phyloP scores from a whole-genome alignment of 2,888 invertebrate species.

The Mimachlamys varia region DNA sequence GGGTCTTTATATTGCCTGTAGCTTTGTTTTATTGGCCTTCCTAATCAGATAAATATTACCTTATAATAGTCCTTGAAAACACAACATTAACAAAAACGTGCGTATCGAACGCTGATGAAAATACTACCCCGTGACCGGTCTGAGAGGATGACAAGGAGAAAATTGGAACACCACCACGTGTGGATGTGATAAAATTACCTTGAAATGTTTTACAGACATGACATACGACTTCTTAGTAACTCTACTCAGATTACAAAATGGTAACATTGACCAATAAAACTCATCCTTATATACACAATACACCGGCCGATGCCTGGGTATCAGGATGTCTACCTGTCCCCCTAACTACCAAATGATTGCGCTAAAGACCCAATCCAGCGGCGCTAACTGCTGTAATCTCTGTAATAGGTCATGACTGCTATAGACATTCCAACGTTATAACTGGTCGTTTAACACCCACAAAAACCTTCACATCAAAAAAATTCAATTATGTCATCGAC shows the following conservation, averaged over 20 bases:
- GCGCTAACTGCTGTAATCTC: not conserved
- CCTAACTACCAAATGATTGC: constrained; percentile 15
- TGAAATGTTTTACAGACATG: not conserved
- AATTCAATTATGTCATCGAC: not conserved
- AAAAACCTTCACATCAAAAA: not conserved
- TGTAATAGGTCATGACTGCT: not conserved
- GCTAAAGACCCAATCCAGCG: not conserved
- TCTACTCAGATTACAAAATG: not conserved
- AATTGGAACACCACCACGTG: not conserved
- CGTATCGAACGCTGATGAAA: not conserved
- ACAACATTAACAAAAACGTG: not conserved
- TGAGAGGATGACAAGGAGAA: not conserved
- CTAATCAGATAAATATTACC: not conserved
- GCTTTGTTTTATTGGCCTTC: not conserved
- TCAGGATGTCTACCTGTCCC: not conserved
- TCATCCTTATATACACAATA: not conserved
- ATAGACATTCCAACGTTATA: not conserved
- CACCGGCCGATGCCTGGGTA: not conserved
- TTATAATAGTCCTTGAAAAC: not conserved
- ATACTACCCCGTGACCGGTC: not conserved
- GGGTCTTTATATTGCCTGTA: not conserved
- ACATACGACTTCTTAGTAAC: not conserved
- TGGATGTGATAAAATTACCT: not conserved
- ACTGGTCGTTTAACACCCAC: not conserved
- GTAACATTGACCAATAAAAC: constrained; percentile 9